These are phyloP conservation scores for Falco novaeseelandiae DNA, from an alignment of 2,797 vertebrate genomes.

Conservation along the genomic window DNA sequence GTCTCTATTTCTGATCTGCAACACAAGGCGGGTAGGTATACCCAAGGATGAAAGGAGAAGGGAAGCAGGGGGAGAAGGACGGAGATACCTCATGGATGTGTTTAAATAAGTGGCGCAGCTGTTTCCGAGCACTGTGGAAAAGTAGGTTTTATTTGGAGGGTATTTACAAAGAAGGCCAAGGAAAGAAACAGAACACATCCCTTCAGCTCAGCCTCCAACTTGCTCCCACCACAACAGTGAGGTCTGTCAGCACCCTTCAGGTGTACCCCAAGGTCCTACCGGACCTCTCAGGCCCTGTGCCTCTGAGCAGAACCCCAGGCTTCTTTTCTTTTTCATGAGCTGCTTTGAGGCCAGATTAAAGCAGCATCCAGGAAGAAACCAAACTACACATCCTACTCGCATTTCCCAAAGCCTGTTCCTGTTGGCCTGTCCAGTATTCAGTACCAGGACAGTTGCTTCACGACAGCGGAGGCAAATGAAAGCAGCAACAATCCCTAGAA, in stretches of 20 bases:
- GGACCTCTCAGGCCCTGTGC: neutral
- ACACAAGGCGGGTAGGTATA: neutral
- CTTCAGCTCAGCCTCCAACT: neutral
- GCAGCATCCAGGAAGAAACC: neutral
- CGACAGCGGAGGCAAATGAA: neutral
- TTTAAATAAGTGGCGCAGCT: neutral
- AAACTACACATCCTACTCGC: neutral
- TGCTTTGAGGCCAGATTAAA: neutral
- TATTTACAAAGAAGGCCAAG: neutral
- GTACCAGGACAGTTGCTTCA: neutral
- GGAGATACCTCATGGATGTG: neutral
- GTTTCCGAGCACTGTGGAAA: neutral
- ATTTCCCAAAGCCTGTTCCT: neutral
- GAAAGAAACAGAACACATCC: neutral
- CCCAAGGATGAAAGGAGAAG: neutral
- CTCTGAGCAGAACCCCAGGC: accelerated
- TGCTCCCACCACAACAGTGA: accelerated
- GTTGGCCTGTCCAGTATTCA: neutral
- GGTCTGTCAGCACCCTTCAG: neutral
- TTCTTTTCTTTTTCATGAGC: neutral
- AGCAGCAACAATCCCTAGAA: neutral
- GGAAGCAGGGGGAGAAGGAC: neutral
- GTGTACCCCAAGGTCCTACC: neutral
- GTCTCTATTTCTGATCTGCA: slow-evolving; percentile 16
- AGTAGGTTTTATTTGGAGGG: neutral